A percentile compares a stretch with the other conserved stretches of the same genome.
Conservation (phyloP, 2,113 vertebrate genomes). For the Isurus oxyrinchus region DNA sequence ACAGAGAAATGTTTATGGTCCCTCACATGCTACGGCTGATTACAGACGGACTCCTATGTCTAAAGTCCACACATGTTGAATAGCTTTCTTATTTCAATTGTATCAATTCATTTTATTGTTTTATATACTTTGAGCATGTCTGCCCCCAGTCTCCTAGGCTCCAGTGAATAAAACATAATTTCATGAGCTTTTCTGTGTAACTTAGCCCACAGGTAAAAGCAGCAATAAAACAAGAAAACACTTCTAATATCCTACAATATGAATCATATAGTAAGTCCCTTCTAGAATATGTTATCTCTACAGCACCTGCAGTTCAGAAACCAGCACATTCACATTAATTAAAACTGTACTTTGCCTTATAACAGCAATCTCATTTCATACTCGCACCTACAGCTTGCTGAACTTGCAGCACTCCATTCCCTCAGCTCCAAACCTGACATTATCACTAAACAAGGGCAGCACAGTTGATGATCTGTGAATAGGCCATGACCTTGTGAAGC, state of each 20-base stretch:
- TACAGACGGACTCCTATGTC: too few relatives aligned
- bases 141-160: neutral
- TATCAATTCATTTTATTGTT: neutral
- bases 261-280: neutral
- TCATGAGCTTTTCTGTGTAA: neutral
- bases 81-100: neutral
- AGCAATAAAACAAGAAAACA: neutral
- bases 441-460: neutral
- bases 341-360: neutral
- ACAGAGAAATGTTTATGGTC: too few relatives aligned
- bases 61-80: neutral
- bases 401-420: neutral
- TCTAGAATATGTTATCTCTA: neutral
- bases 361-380: neutral
- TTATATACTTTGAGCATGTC: neutral
- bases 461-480: neutral
- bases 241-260: neutral
- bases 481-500: neutral
- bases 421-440: neutral
- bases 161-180: neutral
- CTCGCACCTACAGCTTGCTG: neutral
- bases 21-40: too few relatives aligned
- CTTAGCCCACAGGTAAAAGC: neutral
- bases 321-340: neutral
- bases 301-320: neutral